phyloP scores from a whole-genome alignment of 2,888 invertebrate species.

The Eurytoma californica region DNA sequence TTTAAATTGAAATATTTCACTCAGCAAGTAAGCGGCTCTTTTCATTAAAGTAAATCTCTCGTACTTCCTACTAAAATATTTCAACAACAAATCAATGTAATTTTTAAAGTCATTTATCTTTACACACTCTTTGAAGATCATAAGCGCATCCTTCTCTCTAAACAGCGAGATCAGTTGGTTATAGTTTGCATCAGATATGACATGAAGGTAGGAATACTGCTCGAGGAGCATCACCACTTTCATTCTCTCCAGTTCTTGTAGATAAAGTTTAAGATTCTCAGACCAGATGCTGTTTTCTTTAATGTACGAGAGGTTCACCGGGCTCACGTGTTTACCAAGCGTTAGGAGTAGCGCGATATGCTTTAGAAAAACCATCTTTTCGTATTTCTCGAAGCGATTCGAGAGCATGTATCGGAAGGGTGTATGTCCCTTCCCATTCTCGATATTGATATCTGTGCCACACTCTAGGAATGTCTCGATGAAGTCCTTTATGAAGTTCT shows the following conservation, averaged over 20 bases:
- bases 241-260: constrained; percentile 3
- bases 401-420: constrained; percentile 24
- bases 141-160: neutral
- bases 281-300: constrained; percentile 1
- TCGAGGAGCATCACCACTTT: constrained; percentile 1
- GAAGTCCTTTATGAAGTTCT: neutral
- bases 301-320: neutral
- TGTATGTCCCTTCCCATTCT: constrained; percentile 16
- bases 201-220: constrained; percentile 2
- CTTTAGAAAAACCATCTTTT: constrained; percentile 8
- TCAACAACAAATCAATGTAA: neutral
- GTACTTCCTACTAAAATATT: neutral
- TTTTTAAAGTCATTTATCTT: neutral
- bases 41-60: neutral
- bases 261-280: neutral
- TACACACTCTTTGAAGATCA: neutral
- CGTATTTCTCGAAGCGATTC: constrained; percentile 6
- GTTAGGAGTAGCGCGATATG: constrained; percentile 18
- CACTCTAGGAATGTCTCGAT: neutral
- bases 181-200: neutral
- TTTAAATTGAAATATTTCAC: neutral
- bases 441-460: constrained; percentile 24
- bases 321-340: neutral
- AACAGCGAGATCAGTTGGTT: neutral
- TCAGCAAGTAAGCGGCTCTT: neutral